Evolutionary conservation across 2,888 invertebrate genomes (phyloP).

Genomic region (Vesta saturnalis): DNA sequence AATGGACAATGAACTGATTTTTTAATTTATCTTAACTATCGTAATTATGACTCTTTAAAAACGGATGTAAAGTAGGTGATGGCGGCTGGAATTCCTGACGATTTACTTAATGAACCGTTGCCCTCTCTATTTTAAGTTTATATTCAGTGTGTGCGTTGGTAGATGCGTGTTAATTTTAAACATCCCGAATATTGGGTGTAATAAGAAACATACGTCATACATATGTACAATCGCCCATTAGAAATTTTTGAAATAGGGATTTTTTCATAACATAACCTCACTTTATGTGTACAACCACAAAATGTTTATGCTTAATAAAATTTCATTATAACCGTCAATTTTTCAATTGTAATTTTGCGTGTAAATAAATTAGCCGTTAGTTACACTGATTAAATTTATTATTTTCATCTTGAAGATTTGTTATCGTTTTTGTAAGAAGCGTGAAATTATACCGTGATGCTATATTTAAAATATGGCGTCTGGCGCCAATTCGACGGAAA

Average conservation of each 20-base stretch:
- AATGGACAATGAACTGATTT: not conserved
- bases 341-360: not conserved
- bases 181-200: slow-evolving; percentile 50
- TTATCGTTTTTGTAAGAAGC: not conserved
- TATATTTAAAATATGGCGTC: slow-evolving; percentile 13
- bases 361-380: not conserved
- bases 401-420: not conserved
- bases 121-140: slow-evolving; percentile 55
- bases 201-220: slow-evolving; percentile 42
- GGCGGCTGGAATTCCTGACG: slow-evolving; percentile 50
- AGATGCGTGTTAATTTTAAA: slow-evolving; percentile 53
- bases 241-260: not conserved
- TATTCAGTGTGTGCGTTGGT: slow-evolving; percentile 51
- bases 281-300: not conserved
- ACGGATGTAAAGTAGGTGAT: slow-evolving; percentile 49
- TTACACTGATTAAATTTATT: not conserved
- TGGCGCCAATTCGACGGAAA: slow-evolving; percentile 14
- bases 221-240: slow-evolving; percentile 40
- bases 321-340: not conserved
- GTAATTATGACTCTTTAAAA: slow-evolving; percentile 43
- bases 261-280: not conserved
- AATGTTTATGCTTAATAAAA: not conserved
- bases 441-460: slow-evolving; percentile 1
- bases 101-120: slow-evolving; percentile 57
- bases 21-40: slow-evolving; percentile 5